Evolutionary conservation across 92 coral and sea anemone genomes (phyloP).

Genomic region (Actinostola sp.): DNA sequence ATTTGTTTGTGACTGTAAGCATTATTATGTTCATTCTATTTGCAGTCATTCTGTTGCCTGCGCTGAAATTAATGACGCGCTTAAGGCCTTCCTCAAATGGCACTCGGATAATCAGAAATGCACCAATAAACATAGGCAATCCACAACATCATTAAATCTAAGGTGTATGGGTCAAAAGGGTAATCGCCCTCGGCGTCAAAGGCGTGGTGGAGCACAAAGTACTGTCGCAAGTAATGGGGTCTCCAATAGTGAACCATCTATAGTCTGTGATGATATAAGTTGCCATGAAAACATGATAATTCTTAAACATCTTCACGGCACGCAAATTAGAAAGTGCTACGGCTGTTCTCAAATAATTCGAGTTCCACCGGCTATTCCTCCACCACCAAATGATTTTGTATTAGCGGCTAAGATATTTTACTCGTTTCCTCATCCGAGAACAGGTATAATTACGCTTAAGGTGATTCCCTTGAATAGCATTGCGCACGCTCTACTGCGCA

Average conservation of each 20-base stretch:
- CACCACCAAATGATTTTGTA: slow-evolving; percentile 28
- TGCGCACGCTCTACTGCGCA: too few species aligned
- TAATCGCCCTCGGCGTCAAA: background rate
- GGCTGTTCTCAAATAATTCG: slow-evolving; percentile 13
- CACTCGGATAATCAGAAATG: background rate
- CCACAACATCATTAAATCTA: background rate
- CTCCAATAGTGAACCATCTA: too few species aligned
- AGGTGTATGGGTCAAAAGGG: slow-evolving; percentile 1
- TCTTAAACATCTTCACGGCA: slow-evolving; percentile 32
- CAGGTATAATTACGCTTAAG: slow-evolving; percentile 14
- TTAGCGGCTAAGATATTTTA: slow-evolving; percentile 35
- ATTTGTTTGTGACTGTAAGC: slow-evolving; percentile 18
- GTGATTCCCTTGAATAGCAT: too few species aligned
- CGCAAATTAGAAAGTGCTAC: slow-evolving; percentile 28
- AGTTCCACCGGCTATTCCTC: slow-evolving; percentile 39
- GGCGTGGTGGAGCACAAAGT: too few species aligned
- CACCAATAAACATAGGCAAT: slow-evolving; percentile 4
- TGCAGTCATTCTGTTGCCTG: slow-evolving; percentile 26
- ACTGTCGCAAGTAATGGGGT: too few species aligned
- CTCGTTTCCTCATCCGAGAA: slow-evolving; percentile 38
- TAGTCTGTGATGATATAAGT: too few species aligned
- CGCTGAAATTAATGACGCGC: slow-evolving; percentile 12
- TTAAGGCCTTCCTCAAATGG: background rate
- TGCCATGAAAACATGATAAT: too few species aligned
- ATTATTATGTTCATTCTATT: slow-evolving; percentile 21